Base-by-base conservation (phyloP, 2,888 invertebrate species). In the Clivina fossor region DNA sequence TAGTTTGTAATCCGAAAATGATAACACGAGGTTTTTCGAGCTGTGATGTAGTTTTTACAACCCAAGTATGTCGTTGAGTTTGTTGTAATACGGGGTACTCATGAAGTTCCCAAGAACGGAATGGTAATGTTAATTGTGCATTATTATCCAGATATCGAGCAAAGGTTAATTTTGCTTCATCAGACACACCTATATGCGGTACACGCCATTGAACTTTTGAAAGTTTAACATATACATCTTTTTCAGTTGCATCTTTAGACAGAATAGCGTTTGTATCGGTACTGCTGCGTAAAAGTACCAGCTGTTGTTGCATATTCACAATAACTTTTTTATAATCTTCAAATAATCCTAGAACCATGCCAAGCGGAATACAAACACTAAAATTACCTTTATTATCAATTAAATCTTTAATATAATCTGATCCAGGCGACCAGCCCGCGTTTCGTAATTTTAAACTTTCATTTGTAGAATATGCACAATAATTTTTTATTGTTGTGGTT, bases 271-370 rank as follows among this genome's bases (percentile, higher is more conserved):
- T 24, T 22, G n/a, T 13, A 41, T 41, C 41, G 15, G 9, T 41
- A 24, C 41, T 20, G n/a, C 24, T 13, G 8, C 71, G 60, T 16
- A 65, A 63, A 13, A 73, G 56, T 35, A 71, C 63, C 26, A 70
- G 57, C 60, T 73, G 71, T 66, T 72, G 71, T 64, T 69, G 69
- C 51, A 65, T 65, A 60, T 73, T 72, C 1, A 71, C 59, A 46
- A 71, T 61, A 37, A 72, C 65, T 62, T 68, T 69, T 28, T 65
- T 65, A 57, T 69, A 72, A 59, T 72, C 68, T 60, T 71, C 69
- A 35, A 64, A 64, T 62, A 70, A 72, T 2, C 69, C 70, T 13
- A 72, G 51, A 11, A 71, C 30, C 28, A 54, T 40, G 15, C 56
- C 40, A 51, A 41, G 43, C 15, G 49, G 51, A 24, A 41, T 41